phyloP scores from a whole-genome alignment of 35 echinoderm and acorn worm genomes.

The Chiridota heheva region DNA sequence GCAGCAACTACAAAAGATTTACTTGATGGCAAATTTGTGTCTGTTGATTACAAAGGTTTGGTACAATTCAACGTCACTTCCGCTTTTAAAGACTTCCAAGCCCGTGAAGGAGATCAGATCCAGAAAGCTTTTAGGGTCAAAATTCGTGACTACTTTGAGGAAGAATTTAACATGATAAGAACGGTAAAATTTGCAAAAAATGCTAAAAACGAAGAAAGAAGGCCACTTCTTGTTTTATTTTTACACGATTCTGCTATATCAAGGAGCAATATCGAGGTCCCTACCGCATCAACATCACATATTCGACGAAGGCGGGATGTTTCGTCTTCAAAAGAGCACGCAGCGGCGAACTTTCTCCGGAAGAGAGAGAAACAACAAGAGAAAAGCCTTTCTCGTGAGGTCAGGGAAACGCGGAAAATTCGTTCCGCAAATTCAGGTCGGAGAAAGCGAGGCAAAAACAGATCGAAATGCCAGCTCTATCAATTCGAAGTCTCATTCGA shows the following conservation, averaged over 20 bases:
- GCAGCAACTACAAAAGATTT: conserved; percentile 9
- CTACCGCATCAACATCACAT: neutral
- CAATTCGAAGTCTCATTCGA: conserved; percentile 50
- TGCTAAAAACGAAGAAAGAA: conserved; percentile 40
- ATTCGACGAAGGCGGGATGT: neutral
- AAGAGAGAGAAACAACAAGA: no score
- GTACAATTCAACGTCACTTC: conserved; percentile 58
- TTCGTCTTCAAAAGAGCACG: conserved; percentile 3
- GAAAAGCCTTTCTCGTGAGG: no score
- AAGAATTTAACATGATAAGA: conserved; percentile 44
- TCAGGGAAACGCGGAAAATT: conserved; percentile 13
- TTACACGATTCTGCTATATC: conserved; percentile 51
- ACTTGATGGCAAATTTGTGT: conserved; percentile 24
- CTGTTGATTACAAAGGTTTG: conserved; percentile 28
- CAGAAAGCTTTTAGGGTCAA: conserved; percentile 46
- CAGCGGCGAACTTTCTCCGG: no score
- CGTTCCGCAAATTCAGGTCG: neutral
- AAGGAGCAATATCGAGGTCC: conserved; percentile 35
- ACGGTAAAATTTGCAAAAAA: conserved; percentile 50
- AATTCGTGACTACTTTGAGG: conserved; percentile 36
- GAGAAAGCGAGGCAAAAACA: conserved; percentile 12
- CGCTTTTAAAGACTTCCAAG: conserved; percentile 10
- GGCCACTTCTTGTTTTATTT: conserved; percentile 46
- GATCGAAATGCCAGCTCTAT: conserved; percentile 30
- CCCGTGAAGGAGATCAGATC: conserved; percentile 21